Evolutionary conservation across 2,797 vertebrate genomes (phyloP), one percentile per base, ranked within the genome.

Genomic region (Bradypodion ventrale): DNA sequence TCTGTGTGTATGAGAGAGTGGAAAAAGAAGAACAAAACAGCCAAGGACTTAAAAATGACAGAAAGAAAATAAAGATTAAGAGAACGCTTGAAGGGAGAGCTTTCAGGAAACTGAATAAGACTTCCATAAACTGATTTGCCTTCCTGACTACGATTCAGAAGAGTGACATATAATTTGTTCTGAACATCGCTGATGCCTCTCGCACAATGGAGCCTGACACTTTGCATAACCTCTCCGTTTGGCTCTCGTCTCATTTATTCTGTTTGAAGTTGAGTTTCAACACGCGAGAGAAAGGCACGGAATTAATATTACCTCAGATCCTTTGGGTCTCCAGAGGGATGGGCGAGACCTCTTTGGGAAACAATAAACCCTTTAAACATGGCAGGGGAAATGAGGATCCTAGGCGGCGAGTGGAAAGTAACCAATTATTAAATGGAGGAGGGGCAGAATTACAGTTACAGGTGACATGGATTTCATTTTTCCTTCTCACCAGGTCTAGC

Each of bases 241-340:
- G 94, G 93, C 93, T 94, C 94, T 94, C 94, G 93, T 96, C 94
- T 96, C 93, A 92, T 94, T 95, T 93, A 95, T 96, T 96, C 94
- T 0, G 93, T 95, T 96, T 96, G 94, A 96, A 96, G 95, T 94
- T 82, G 87, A 94, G 93, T 95, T 95, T 93, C 91, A 80, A 95
- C 94, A 94, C 94, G 94, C 9, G 52, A n/a, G 27, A 10, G 88
- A 95, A 90, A 93, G 83, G 92, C 91, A 91, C 88, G 92, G 95
- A 96, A 96, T 96, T 96, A 95, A 94, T 95, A 95, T 95, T 95
- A 95, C 94, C 93, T 95, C 93, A 93, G 93, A 95, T 95, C 90
- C 89, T 94, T 89, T 94, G 87, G 84, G 90, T 95, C 95, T 96
- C 95, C 92, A 93, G 93, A 94, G 95, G 90, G 91, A 95, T 86